These are phyloP conservation scores for Meles meles DNA, from an alignment of 2,113 vertebrate genomes.

Conservation along the genomic window DNA sequence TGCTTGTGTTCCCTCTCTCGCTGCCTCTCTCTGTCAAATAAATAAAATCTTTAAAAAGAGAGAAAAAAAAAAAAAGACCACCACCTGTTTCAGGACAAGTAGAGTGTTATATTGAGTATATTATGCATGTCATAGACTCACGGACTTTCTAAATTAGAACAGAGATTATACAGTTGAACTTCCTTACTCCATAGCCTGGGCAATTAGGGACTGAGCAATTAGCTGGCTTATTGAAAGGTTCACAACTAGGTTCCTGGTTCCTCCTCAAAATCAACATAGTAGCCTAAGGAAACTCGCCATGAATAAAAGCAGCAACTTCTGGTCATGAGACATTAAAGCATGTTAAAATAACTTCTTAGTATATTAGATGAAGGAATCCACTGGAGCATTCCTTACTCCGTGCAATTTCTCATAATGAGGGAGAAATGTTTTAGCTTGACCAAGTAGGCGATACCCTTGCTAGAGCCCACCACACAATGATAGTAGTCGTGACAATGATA, in stretches of 20 bases:
- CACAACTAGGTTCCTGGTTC: neutral
- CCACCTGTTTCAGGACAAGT: neutral
- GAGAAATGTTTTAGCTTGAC: neutral
- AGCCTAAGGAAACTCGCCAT: neutral
- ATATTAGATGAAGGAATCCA: neutral
- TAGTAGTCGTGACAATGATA: fast-evolving
- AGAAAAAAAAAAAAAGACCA: no score
- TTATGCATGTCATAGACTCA: neutral
- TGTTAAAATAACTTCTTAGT: neutral
- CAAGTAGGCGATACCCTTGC: neutral
- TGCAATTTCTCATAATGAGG: slow-evolving; percentile 23
- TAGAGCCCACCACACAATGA: neutral
- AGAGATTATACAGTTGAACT: neutral
- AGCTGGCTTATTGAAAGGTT: neutral
- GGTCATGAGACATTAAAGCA: neutral
- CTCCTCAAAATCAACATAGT: neutral
- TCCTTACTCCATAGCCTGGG: neutral
- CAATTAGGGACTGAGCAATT: neutral
- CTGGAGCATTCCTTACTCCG: neutral
- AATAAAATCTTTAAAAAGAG: no score
- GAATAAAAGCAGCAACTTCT: slow-evolving; percentile 18
- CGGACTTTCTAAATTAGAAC: neutral
- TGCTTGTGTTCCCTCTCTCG: no score
- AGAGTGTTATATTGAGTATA: neutral
- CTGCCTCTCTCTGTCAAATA: no score